A percentile compares a stretch with the other conserved stretches of the same genome.
phyloP scores from a whole-genome alignment of 2,888 invertebrate genomes.

The Taphrorychus bicolor region DNA sequence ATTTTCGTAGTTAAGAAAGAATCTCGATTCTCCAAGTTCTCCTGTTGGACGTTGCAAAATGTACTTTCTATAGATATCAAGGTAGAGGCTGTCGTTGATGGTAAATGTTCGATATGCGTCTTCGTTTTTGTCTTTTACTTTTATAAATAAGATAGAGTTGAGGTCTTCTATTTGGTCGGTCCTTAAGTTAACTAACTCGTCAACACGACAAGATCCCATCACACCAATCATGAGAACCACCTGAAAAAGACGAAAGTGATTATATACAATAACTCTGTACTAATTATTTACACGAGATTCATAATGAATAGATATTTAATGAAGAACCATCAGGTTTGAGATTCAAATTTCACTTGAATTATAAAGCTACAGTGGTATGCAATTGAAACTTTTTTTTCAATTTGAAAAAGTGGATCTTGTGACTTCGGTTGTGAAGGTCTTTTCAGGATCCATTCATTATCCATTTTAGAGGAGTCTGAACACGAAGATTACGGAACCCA shows the following conservation, averaged over 20 bases:
- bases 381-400: too few species aligned
- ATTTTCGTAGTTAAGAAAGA: constrained; percentile 32
- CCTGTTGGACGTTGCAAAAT: constrained; percentile 21
- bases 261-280: too few species aligned
- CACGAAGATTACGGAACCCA: too few species aligned
- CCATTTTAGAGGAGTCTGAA: too few species aligned
- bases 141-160: constrained; percentile 25
- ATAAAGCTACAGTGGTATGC: too few species aligned
- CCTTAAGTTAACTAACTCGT: constrained; percentile 38
- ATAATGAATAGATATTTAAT: too few species aligned
- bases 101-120: constrained; percentile 2
- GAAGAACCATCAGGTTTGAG: too few species aligned
- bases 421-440: too few species aligned
- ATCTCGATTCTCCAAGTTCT: constrained; percentile 20
- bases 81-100: constrained; percentile 14
- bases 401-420: too few species aligned
- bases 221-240: constrained; percentile 35
- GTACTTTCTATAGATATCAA: constrained; percentile 34
- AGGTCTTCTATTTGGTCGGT: constrained; percentile 25
- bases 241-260: constrained; percentile 17
- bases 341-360: too few species aligned
- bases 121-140: constrained; percentile 30
- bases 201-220: constrained; percentile 35
- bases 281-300: too few species aligned
- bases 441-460: too few species aligned